Conservation (phyloP, 2,797 vertebrate genomes). For the Paratrypauchen microcephalus region DNA sequence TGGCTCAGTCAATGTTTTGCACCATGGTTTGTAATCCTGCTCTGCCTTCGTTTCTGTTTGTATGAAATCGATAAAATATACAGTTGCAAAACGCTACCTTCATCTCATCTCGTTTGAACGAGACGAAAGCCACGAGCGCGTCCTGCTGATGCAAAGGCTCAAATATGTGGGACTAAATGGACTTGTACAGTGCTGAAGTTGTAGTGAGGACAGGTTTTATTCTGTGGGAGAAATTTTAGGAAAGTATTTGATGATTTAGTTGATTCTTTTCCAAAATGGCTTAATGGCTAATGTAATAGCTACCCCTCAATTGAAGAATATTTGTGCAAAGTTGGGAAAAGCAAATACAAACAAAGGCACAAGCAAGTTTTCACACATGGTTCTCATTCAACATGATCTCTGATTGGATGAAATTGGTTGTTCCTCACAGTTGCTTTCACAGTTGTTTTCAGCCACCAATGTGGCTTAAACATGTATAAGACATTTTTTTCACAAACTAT, state of each 20-base stretch:
- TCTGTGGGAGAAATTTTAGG: background rate
- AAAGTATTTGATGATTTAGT: background rate
- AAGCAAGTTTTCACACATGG: too few species aligned
- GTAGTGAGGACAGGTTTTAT: background rate
- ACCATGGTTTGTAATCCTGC: constrained; percentile 44
- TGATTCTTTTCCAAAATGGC: background rate
- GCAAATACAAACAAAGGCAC: too few species aligned
- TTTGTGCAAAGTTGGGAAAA: too few species aligned
- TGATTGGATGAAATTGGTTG: too few species aligned
- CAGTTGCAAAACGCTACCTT: constrained; percentile 34
- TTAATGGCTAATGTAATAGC: too few species aligned
- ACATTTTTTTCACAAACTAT: too few species aligned
- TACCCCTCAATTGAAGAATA: too few species aligned
- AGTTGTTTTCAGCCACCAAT: too few species aligned
- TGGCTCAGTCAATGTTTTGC: constrained; percentile 51
- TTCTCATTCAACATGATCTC: too few species aligned
- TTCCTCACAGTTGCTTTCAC: too few species aligned
- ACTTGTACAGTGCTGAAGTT: background rate
- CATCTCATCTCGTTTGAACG: constrained; percentile 25
- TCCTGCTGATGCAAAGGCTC: constrained; percentile 14
- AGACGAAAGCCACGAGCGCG: constrained; percentile 37
- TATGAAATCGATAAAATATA: constrained; percentile 64
- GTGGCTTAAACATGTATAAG: too few species aligned
- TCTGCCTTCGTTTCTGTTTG: constrained; percentile 50
- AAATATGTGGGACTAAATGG: background rate